phyloP scores from a whole-genome alignment of 1,140 invertebrate genomes.

The Thrips palmi region DNA sequence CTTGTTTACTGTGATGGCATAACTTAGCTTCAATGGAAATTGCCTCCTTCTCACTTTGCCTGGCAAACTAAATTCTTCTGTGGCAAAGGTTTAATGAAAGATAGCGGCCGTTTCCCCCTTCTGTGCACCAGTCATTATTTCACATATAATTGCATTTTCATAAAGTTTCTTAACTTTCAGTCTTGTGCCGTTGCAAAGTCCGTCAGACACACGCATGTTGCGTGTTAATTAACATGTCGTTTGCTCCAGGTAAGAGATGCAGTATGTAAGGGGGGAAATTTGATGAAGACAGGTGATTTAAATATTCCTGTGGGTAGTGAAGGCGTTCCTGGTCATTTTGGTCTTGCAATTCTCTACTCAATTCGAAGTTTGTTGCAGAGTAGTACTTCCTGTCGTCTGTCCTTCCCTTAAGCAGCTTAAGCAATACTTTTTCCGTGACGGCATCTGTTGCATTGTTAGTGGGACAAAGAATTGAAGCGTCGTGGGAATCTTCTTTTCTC shows the following conservation, averaged over 20 bases:
- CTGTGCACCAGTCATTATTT: neutral
- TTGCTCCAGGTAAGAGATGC: constrained; percentile 19
- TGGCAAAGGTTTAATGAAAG: neutral
- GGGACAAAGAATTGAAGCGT: neutral
- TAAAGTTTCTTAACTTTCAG: neutral
- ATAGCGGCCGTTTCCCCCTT: neutral
- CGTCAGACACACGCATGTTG: constrained; percentile 14
- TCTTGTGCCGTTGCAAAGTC: neutral
- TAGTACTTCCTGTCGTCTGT: neutral
- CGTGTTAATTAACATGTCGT: constrained; percentile 23
- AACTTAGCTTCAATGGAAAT: constrained; percentile 23
- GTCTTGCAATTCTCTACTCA: too few relatives aligned
- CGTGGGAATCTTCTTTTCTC: neutral
- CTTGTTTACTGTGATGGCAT: constrained; percentile 27
- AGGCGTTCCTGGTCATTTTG: too few relatives aligned
- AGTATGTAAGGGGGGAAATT: constrained; percentile 23
- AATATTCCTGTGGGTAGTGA: constrained; percentile 20
- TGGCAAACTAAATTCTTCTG: constrained; percentile 2
- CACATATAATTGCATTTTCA: neutral
- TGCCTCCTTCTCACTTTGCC: constrained; percentile 9
- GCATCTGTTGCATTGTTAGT: neutral
- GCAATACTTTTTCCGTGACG: neutral
- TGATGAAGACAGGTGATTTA: constrained; percentile 20
- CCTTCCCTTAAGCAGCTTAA: neutral
- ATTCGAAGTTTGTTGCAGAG: too few relatives aligned